Evolutionary conservation across 2,888 invertebrate genomes (phyloP).

Genomic region (Smittia aterrima): DNA sequence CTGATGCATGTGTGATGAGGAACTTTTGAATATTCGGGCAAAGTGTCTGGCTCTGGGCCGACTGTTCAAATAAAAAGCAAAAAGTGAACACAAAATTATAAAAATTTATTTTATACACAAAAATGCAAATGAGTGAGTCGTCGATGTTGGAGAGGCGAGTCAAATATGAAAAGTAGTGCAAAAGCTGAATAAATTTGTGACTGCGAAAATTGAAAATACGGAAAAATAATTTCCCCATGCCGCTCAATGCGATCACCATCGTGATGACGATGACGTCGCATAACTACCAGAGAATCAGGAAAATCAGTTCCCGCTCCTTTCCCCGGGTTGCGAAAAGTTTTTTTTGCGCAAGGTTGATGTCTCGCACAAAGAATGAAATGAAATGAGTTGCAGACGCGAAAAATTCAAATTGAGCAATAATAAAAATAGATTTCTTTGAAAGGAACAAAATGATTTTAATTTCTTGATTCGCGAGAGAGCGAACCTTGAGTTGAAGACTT

Average conservation of each 20-base stretch:
- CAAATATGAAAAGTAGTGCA: constrained; percentile 6
- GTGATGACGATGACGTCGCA: constrained; percentile 31
- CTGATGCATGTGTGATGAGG: not conserved
- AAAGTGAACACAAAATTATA: constrained; percentile 15
- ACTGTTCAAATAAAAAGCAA: not conserved
- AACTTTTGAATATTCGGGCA: not conserved
- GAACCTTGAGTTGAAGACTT: not conserved
- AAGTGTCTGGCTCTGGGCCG: constrained; percentile 3
- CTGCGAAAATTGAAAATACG: constrained; percentile 7
- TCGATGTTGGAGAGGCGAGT: not conserved
- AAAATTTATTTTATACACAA: constrained; percentile 10
- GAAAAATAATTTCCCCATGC: constrained; percentile 2
- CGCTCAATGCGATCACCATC: not conserved
- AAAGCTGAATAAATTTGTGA: constrained; percentile 12
- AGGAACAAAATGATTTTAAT: too few species aligned
- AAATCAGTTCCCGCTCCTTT: constrained; percentile 5
- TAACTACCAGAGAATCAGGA: constrained; percentile 34
- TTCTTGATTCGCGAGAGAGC: too few species aligned
- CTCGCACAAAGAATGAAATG: not conserved
- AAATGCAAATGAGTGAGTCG: constrained; percentile 27
- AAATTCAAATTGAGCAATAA: not conserved
- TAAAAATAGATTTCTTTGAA: constrained; percentile 26
- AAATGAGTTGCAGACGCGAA: not conserved
- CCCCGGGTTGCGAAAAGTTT: not conserved
- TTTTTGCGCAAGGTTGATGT: not conserved